Evolutionary conservation across 2,797 vertebrate genomes (phyloP), one percentile per base, ranked within the genome.

Genomic region (Zenarchopterus dispar): DNA sequence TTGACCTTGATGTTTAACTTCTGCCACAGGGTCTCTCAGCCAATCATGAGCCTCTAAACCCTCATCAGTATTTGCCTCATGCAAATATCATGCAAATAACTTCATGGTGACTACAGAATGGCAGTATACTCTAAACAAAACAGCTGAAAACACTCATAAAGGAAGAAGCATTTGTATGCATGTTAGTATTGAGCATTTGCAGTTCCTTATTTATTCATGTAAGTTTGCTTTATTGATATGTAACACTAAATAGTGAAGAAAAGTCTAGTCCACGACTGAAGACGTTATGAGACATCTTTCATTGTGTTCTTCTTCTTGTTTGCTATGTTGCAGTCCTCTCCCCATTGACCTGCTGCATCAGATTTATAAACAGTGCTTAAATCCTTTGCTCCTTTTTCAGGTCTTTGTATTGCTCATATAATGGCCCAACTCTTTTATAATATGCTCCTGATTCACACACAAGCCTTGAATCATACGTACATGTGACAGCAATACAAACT

Each of bases 1-100:
- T 78, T 85, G 89, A 88, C 86, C 84, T 60, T 33, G 2, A 56
- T 80, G 72, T 85, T 90, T 66, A 88, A 80, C 81, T 78, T 76
- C 80, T 44, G 55, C 82, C 63, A 54, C 2, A 8, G 67, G 76
- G 78, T 72, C 64, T 67, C 74, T 70, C 78, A 75, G 73, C 84
- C 87, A 90, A 84, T 92, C 84, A 85, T 36, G 56, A 78, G 70
- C 63, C 72, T 61, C 68, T 69, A 42, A 81, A 50, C 67, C 67
- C 71, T 86, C 67, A 75, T 90, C 69, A 75, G 67, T 73, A 73
- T 84, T 78, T 53, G 1, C 43, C 48, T 57, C 67, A 79, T 81
- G 71, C 62, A 85, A 71, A 88, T 80, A 48, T 60, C 41, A 80
- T 84, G 65, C 74, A 77, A 75, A 82, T 78, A 46, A 75, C 61